Evolutionary conservation across 1,140 invertebrate species (phyloP).

Genomic region (Armadillidium nasatum): DNA sequence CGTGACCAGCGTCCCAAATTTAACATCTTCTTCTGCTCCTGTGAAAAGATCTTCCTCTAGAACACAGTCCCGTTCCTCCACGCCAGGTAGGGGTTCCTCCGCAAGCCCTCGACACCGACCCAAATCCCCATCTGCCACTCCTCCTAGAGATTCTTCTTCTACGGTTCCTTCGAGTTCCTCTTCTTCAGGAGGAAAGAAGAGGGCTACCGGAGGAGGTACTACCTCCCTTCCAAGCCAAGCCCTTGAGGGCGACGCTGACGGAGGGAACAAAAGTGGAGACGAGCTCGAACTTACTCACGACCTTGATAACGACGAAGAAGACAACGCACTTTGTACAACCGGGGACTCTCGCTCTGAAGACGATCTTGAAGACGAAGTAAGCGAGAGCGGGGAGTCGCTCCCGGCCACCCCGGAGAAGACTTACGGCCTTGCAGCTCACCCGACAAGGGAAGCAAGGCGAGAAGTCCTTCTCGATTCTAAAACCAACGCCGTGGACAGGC

Average conservation of each 20-base stretch:
- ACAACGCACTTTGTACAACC: constrained; percentile 57
- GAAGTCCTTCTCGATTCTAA: constrained; percentile 31
- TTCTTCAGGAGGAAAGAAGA: constrained; percentile 29
- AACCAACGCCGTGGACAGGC: constrained; percentile 12
- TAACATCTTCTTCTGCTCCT: constrained; percentile 49
- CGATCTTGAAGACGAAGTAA: constrained; percentile 32
- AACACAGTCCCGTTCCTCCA: constrained; percentile 47
- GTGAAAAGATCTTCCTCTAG: constrained; percentile 38
- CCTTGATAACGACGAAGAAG: constrained; percentile 31
- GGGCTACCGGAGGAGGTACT: constrained; percentile 24
- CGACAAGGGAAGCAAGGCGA: not conserved
- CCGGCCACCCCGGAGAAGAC: constrained; percentile 40
- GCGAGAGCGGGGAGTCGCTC: constrained; percentile 42
- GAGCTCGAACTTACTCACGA: constrained; percentile 48
- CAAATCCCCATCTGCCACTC: constrained; percentile 17
- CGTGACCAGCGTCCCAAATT: constrained; percentile 64
- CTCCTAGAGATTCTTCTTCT: constrained; percentile 16
- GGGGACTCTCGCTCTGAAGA: constrained; percentile 45
- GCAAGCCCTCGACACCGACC: constrained; percentile 48
- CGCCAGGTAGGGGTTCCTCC: constrained; percentile 46
- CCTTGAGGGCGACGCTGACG: constrained; percentile 41
- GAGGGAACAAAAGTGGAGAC: constrained; percentile 42
- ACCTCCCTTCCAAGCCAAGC: constrained; percentile 32
- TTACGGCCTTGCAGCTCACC: constrained; percentile 38
- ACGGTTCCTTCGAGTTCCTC: constrained; percentile 37